Evolutionary conservation across 2,888 invertebrate genomes (phyloP).

Genomic region (Belgica antarctica): DNA sequence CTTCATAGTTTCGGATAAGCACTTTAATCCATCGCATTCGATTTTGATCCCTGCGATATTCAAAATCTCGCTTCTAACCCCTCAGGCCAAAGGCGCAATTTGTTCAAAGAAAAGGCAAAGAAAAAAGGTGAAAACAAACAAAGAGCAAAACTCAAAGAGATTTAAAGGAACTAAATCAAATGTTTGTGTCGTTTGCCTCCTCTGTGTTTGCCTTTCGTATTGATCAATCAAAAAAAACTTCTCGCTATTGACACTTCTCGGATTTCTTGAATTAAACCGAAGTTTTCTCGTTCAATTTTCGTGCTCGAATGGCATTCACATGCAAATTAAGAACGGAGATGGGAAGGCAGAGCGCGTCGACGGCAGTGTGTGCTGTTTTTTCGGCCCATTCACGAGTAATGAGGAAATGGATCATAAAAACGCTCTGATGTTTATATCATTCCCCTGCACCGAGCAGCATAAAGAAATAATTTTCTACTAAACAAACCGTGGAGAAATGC

Average conservation of each 20-base stretch:
- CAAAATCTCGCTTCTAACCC: constrained; percentile 4
- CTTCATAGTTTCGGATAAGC: too few relatives aligned
- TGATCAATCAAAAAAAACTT: not conserved
- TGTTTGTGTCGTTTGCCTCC: not conserved
- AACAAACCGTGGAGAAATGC: not conserved
- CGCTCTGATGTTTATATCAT: constrained; percentile 23
- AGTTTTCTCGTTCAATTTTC: not conserved
- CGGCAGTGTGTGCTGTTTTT: not conserved
- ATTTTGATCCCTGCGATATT: too few relatives aligned
- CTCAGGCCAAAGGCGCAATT: not conserved
- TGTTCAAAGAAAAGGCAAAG: not conserved
- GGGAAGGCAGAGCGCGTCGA: not conserved
- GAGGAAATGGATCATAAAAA: constrained; percentile 24
- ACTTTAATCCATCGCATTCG: too few relatives aligned
- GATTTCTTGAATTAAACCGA: not conserved
- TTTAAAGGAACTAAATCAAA: constrained; percentile 8
- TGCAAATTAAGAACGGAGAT: constrained; percentile 10
- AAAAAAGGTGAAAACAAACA: constrained; percentile 4
- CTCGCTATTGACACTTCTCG: not conserved
- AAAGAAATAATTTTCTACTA: not conserved
- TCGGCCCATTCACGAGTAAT: constrained; percentile 4
- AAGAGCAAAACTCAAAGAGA: not conserved
- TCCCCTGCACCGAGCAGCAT: not conserved
- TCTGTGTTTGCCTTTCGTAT: too few relatives aligned
- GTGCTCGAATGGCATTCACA: not conserved